A percentile compares a stretch with the other conserved stretches of the same genome.
These are phyloP conservation scores for Drosophila prosaltans DNA, from an alignment of 1,140 invertebrate species.

Conservation along the genomic window DNA sequence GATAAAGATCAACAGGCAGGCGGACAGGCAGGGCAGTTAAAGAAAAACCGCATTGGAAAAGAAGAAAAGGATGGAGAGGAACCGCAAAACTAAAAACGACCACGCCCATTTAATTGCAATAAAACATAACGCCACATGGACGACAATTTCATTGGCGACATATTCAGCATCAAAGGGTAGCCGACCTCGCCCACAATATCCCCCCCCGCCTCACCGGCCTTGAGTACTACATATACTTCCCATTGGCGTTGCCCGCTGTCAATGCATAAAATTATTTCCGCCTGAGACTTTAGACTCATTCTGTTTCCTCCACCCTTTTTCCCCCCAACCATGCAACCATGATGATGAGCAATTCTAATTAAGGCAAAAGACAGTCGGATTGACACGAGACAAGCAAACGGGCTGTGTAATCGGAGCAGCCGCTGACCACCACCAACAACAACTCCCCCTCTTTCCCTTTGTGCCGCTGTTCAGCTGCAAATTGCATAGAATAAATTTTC, in stretches of 20 bases:
- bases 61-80: constrained; percentile 23
- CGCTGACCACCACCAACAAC: constrained; percentile 65
- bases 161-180: constrained; percentile 78
- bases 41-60: constrained; percentile 21
- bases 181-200: constrained; percentile 33
- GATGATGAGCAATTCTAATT: constrained; percentile 73
- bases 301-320: neutral
- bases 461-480: constrained; percentile 45
- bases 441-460: constrained; percentile 17
- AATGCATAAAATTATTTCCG: constrained; percentile 80
- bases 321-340: constrained; percentile 9
- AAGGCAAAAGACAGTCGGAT: constrained; percentile 80
- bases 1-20: constrained; percentile 74
- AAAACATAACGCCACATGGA: constrained; percentile 72
- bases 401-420: constrained; percentile 71
- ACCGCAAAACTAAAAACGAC: constrained; percentile 67
- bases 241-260: constrained; percentile 25
- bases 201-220: neutral
- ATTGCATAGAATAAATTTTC: constrained; percentile 82
- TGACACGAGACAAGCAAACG: constrained; percentile 78
- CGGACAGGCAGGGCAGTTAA: constrained; percentile 14
- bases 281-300: constrained; percentile 28
- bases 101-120: constrained; percentile 78
- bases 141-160: constrained; percentile 72
- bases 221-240: neutral